Percentiles rank a stretch among this genome's conserved stretches.
Evolutionary conservation across 1,140 invertebrate species (phyloP).

Genomic region (Diorhabda carinulata): DNA sequence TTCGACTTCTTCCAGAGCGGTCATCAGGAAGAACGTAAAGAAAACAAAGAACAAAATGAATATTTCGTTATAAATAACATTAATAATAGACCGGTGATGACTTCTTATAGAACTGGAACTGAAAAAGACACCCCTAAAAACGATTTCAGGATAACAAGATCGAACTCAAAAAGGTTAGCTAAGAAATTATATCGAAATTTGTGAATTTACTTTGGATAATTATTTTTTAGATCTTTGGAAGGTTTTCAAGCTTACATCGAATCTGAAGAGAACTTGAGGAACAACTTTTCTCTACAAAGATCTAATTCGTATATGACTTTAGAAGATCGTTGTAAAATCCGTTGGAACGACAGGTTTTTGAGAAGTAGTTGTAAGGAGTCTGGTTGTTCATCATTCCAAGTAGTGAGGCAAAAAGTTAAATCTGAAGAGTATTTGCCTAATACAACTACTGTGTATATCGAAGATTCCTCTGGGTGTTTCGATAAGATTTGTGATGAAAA

Average conservation of each 20-base stretch:
- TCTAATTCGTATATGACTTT: constrained; percentile 42
- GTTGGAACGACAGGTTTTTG: constrained; percentile 25
- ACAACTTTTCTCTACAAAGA: constrained; percentile 32
- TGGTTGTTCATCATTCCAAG: constrained; percentile 24
- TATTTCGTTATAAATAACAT: constrained; percentile 5
- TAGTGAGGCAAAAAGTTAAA: constrained; percentile 31
- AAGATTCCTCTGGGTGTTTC: constrained; percentile 27
- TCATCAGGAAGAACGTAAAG: constrained; percentile 40
- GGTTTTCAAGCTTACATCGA: constrained; percentile 41
- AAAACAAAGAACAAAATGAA: constrained; percentile 5
- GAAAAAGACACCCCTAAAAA: constrained; percentile 3
- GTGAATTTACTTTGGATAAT: neutral
- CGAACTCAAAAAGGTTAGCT: constrained; percentile 38
- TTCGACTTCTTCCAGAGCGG: constrained; percentile 58
- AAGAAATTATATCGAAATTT: neutral
- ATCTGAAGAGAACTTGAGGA: constrained; percentile 24
- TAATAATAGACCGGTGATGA: constrained; percentile 12
- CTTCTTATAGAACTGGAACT: constrained; percentile 8
- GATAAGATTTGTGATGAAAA: constrained; percentile 33
- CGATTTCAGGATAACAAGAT: constrained; percentile 36
- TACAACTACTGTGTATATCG: constrained; percentile 27
- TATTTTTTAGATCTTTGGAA: constrained; percentile 34
- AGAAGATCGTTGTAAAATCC: constrained; percentile 28
- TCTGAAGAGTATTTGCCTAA: constrained; percentile 36
- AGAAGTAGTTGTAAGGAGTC: constrained; percentile 30